Evolutionary conservation across 2,888 invertebrate species (phyloP).

Genomic region (Rhamnusium bicolor): DNA sequence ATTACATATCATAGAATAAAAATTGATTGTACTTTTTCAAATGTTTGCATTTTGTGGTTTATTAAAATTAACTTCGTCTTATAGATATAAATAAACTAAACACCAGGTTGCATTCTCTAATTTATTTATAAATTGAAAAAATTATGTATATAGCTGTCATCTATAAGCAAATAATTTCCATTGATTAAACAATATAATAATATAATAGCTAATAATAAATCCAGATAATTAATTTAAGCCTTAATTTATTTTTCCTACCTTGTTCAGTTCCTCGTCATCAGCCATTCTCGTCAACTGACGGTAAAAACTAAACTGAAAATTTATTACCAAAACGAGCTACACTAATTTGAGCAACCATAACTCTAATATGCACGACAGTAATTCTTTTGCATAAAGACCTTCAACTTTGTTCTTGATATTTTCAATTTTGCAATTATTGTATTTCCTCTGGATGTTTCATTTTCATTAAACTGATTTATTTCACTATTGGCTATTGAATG

Average conservation of each 20-base stretch:
- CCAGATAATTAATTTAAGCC: background rate
- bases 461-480: slow-evolving; percentile 9
- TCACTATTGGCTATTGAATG: slow-evolving; percentile 28
- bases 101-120: background rate
- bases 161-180: background rate
- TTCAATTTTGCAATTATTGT: too few species aligned
- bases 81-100: background rate
- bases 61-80: background rate
- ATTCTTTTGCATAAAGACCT: background rate
- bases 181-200: background rate
- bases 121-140: background rate
- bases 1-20: too few species aligned
- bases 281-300: slow-evolving; percentile 56
- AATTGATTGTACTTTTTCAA: too few species aligned
- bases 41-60: too few species aligned
- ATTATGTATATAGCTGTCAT: background rate
- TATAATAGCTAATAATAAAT: background rate
- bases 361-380: background rate
- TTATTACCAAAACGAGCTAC: slow-evolving; percentile 21
- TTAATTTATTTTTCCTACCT: slow-evolving; percentile 55
- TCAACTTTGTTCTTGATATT: background rate
- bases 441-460: background rate
- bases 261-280: slow-evolving; percentile 65
- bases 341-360: background rate
- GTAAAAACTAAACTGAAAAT: slow-evolving; percentile 31